These are phyloP conservation scores for Ophthalmolycus amberensis DNA, from an alignment of 2,113 vertebrate genomes.

Conservation along the genomic window DNA sequence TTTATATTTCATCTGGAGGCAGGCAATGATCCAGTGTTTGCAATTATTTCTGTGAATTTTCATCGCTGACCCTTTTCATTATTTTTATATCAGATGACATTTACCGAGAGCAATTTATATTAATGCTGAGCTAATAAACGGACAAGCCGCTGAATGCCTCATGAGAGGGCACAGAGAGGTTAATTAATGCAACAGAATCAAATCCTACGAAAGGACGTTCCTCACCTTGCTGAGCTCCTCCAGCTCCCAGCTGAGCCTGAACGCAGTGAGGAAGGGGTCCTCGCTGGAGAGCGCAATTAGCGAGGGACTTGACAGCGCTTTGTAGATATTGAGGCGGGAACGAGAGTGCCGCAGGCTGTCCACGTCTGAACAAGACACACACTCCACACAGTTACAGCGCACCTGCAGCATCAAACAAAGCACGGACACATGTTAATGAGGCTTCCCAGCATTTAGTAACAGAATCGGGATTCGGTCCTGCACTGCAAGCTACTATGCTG, in stretches of 20 bases:
- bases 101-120: not conserved
- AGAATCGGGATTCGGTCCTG: not conserved
- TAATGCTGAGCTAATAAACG: constrained; percentile 9
- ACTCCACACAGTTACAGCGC: constrained; percentile 97
- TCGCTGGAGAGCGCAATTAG: constrained; percentile 96
- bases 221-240: constrained; percentile 95
- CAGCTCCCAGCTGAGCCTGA: constrained; percentile 97
- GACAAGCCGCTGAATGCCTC: not conserved
- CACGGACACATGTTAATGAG: constrained; percentile 30
- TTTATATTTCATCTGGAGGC: not conserved
- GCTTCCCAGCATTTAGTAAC: constrained; percentile 6
- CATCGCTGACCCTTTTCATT: not conserved
- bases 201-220: not conserved
- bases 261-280: constrained; percentile 97
- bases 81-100: not conserved
- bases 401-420: constrained; percentile 77
- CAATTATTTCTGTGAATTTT: not conserved
- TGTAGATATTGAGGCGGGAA: constrained; percentile 98
- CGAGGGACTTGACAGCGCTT: constrained; percentile 94
- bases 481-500: not conserved
- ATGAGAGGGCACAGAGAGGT: constrained; percentile 9
- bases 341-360: constrained; percentile 97
- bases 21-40: not conserved
- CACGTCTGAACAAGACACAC: constrained; percentile 96
- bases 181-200: constrained; percentile 4